Percentiles rank a stretch among this genome's conserved stretches.
Conservation (phyloP, 2,113 vertebrate species). For the Prunella himalayana region DNA sequence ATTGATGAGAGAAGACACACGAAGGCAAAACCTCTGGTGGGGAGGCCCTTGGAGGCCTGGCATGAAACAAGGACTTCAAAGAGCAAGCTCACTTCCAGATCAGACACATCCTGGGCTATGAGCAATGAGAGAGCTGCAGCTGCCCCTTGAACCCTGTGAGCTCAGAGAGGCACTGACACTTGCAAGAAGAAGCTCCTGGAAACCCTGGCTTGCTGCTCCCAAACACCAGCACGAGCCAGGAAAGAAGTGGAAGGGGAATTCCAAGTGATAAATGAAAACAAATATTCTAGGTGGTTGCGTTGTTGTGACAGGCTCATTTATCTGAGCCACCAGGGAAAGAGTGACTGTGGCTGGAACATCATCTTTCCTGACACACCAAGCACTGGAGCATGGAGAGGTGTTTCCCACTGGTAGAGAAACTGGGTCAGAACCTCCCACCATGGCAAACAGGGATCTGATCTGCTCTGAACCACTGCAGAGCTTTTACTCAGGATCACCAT, state of each 20-base stretch:
- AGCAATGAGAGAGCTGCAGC: background rate
- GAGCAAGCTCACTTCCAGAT: background rate
- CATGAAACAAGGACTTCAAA: slow-evolving; percentile 25
- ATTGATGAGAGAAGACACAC: background rate
- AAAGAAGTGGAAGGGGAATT: slow-evolving; percentile 5
- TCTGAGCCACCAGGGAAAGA: background rate
- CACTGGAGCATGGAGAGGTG: background rate
- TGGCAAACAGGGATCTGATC: background rate
- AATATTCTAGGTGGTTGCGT: background rate
- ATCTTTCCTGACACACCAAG: slow-evolving; percentile 5
- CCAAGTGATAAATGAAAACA: slow-evolving; percentile 30
- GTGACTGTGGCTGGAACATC: slow-evolving; percentile 12
- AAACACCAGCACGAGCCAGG: background rate
- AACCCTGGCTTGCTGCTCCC: background rate
- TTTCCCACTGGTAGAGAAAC: background rate
- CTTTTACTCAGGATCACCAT: background rate
- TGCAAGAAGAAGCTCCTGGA: background rate
- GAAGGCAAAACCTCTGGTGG: slow-evolving; percentile 17
- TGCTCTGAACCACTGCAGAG: background rate
- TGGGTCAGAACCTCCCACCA: slow-evolving; percentile 19
- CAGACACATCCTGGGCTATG: background rate
- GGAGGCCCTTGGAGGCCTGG: background rate
- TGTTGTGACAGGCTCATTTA: slow-evolving; percentile 19
- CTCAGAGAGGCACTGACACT: background rate
- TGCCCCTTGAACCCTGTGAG: fast-evolving